Evolutionary conservation across 2,888 invertebrate genomes (phyloP).

Genomic region (Heliconius hortense): DNA sequence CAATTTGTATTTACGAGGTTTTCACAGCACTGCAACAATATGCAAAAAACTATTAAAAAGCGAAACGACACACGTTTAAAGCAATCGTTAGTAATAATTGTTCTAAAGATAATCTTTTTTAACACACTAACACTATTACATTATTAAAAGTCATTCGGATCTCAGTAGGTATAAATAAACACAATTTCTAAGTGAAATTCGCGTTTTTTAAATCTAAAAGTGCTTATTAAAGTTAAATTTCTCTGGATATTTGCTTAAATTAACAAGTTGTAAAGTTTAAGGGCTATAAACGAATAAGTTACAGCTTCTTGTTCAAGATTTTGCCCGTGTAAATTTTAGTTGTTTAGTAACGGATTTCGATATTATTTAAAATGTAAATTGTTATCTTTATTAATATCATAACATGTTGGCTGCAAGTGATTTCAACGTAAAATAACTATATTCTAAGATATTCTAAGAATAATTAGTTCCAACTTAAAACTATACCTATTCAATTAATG

Average conservation of each 20-base stretch:
- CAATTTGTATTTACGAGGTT: too few species aligned
- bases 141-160: slow-evolving; percentile 21
- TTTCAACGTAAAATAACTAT: not conserved
- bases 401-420: not conserved
- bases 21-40: too few species aligned
- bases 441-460: not conserved
- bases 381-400: not conserved
- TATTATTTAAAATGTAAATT: slow-evolving; percentile 5
- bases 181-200: slow-evolving; percentile 5
- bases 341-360: not conserved
- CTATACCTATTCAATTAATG: too few species aligned
- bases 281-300: slow-evolving; percentile 16
- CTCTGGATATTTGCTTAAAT: slow-evolving; percentile 16
- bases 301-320: not conserved
- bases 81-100: slow-evolving; percentile 20
- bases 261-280: slow-evolving; percentile 16
- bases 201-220: slow-evolving; percentile 4
- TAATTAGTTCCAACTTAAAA: not conserved
- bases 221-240: slow-evolving; percentile 8
- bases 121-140: not conserved
- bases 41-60: slow-evolving; percentile 12
- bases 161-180: slow-evolving; percentile 16
- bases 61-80: not conserved
- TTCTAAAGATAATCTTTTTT: slow-evolving; percentile 10
- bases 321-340: not conserved